Percentiles rank a stretch among this genome's conserved stretches.
These are phyloP conservation scores for Micronisus gabar DNA, from an alignment of 2,113 vertebrate species.

Conservation along the genomic window DNA sequence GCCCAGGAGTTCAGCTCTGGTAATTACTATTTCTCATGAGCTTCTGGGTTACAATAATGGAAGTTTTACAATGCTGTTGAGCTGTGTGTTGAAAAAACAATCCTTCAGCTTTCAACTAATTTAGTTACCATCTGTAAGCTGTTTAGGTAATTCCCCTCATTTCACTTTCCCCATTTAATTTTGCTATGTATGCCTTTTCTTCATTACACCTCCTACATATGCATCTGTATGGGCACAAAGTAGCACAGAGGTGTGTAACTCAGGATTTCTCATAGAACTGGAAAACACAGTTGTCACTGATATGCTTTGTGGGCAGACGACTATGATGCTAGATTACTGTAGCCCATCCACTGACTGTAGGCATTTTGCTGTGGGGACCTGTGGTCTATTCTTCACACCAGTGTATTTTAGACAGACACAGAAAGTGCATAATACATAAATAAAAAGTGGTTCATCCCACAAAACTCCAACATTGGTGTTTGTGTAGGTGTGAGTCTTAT, in stretches of 20 bases:
- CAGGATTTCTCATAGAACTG: neutral
- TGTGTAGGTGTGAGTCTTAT: neutral
- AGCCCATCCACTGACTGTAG: neutral
- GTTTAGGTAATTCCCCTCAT: slow-evolving; percentile 24
- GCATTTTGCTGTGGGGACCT: neutral
- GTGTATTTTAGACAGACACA: neutral
- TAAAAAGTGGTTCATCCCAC: neutral
- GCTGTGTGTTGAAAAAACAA: slow-evolving; percentile 49
- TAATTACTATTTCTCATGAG: slow-evolving; percentile 12
- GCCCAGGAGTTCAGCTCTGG: neutral
- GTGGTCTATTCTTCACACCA: neutral
- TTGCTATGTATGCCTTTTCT: neutral
- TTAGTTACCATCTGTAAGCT: slow-evolving; percentile 44
- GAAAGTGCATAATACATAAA: neutral
- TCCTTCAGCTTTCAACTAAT: slow-evolving; percentile 36
- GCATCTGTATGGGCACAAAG: neutral
- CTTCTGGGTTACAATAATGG: slow-evolving; percentile 39
- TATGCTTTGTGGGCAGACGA: neutral
- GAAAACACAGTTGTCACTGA: neutral
- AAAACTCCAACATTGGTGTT: neutral
- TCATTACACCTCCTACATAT: neutral
- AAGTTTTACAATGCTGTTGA: slow-evolving; percentile 39
- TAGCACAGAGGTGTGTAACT: neutral
- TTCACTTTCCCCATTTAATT: slow-evolving; percentile 20
- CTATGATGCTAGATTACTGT: neutral